Conservation (phyloP, 2,113 vertebrate genomes). For the Prietella phreatophila region DNA sequence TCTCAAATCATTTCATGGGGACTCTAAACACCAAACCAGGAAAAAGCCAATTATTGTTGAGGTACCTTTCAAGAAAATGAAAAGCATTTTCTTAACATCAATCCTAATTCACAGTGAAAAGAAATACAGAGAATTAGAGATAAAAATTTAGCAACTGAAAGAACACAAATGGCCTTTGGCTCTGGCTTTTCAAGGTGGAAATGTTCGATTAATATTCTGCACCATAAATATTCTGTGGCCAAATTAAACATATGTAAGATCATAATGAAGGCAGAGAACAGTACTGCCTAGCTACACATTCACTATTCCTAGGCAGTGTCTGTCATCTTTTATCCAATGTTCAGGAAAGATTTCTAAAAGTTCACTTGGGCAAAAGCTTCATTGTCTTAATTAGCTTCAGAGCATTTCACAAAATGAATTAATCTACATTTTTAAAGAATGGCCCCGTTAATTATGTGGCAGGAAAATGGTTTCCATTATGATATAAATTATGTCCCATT, state of each 20-base stretch:
- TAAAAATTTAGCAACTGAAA: slow-evolving; percentile 28
- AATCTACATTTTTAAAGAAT: slow-evolving; percentile 51
- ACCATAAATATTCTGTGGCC: slow-evolving; percentile 40
- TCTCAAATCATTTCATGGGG: neutral
- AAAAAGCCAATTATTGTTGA: neutral
- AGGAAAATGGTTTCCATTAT: slow-evolving; percentile 56
- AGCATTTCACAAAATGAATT: slow-evolving; percentile 50
- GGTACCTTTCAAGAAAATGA: neutral
- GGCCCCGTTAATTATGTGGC: slow-evolving; percentile 47
- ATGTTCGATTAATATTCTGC: slow-evolving; percentile 12
- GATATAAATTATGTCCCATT: slow-evolving; percentile 48
- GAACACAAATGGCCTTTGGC: slow-evolving; percentile 28
- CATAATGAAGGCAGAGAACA: slow-evolving; percentile 40
- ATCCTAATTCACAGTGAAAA: slow-evolving; percentile 23
- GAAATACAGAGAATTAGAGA: slow-evolving; percentile 14
- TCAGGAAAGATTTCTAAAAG: slow-evolving; percentile 37
- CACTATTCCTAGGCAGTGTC: neutral
- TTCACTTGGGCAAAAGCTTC: slow-evolving; percentile 41
- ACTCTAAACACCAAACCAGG: neutral
- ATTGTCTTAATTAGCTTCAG: slow-evolving; percentile 58
- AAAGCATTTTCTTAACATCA: slow-evolving; percentile 5
- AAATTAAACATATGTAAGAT: slow-evolving; percentile 45
- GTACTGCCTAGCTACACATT: neutral
- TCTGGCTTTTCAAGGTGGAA: slow-evolving; percentile 21
- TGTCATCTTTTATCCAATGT: slow-evolving; percentile 33